Evolutionary conservation across 1,140 invertebrate genomes (phyloP).

Genomic region (Oryzaephilus surinamensis): DNA sequence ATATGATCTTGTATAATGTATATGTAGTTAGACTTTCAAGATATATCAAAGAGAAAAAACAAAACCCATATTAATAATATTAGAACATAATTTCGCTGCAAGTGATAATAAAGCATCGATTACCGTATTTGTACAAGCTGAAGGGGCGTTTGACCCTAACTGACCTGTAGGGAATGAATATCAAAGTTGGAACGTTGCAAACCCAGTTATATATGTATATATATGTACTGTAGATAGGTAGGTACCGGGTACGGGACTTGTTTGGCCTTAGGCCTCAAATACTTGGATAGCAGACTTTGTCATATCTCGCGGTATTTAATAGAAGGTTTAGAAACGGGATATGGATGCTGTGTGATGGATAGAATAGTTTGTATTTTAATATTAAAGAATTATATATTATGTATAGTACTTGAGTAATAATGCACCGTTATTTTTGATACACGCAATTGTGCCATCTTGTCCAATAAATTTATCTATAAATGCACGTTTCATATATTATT

Average conservation of each 20-base stretch:
- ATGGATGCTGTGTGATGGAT: too few relatives aligned
- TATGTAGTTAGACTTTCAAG: too few relatives aligned
- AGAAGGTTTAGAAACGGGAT: too few relatives aligned
- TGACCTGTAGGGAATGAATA: conserved; percentile 13
- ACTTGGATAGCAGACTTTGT: not conserved
- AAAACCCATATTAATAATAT: too few relatives aligned
- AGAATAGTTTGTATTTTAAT: conserved; percentile 9
- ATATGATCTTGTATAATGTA: too few relatives aligned
- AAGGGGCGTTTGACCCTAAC: conserved; percentile 13
- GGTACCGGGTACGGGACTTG: conserved; percentile 6
- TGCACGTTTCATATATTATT: too few relatives aligned
- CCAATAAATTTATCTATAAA: too few relatives aligned
- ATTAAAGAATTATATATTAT: conserved; percentile 9
- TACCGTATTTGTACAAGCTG: conserved; percentile 11
- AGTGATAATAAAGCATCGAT: too few relatives aligned
- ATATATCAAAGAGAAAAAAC: too few relatives aligned
- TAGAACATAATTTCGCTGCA: too few relatives aligned
- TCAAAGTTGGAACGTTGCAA: conserved; percentile 17
- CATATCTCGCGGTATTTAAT: conserved; percentile 11
- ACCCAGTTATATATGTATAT: conserved; percentile 11
- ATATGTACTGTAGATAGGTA: conserved; percentile 5
- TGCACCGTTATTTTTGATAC: conserved; percentile 8
- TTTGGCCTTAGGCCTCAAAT: not conserved
- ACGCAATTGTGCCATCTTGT: conserved; percentile 1
- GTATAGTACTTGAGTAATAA: conserved; percentile 8